Evolutionary conservation across 2,797 vertebrate genomes (phyloP).

Genomic region (Silurus lanzhouensis): DNA sequence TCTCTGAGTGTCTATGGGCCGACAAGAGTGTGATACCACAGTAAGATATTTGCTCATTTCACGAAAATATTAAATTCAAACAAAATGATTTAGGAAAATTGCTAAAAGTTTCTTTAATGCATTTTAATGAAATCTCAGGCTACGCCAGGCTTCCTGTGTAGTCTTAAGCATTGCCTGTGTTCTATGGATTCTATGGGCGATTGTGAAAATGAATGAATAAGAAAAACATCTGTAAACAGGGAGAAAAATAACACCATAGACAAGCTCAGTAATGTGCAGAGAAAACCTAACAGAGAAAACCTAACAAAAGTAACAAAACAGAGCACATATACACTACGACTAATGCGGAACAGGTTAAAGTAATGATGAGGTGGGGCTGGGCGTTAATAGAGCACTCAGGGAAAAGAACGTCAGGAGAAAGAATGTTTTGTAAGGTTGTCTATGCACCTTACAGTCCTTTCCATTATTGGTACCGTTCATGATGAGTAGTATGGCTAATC

Average conservation of each 20-base stretch:
- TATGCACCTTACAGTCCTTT: background rate
- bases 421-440: conserved; percentile 5
- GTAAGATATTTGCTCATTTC: background rate
- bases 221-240: background rate
- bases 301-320: background rate
- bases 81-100: background rate
- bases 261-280: background rate
- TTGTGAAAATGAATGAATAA: conserved; percentile 6
- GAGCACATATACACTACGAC: background rate
- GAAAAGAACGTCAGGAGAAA: background rate
- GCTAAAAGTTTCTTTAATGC: background rate
- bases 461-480: background rate
- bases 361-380: conserved; percentile 9
- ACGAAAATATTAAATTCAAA: background rate
- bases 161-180: background rate
- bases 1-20: background rate
- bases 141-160: background rate
- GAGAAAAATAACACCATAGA: background rate
- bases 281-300: background rate
- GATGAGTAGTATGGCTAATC: background rate
- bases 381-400: background rate
- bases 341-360: background rate
- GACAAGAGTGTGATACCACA: background rate
- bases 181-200: background rate
- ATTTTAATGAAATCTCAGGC: background rate